Evolutionary conservation across 2,797 vertebrate species (phyloP).

Genomic region (Acipenser ruthenus): DNA sequence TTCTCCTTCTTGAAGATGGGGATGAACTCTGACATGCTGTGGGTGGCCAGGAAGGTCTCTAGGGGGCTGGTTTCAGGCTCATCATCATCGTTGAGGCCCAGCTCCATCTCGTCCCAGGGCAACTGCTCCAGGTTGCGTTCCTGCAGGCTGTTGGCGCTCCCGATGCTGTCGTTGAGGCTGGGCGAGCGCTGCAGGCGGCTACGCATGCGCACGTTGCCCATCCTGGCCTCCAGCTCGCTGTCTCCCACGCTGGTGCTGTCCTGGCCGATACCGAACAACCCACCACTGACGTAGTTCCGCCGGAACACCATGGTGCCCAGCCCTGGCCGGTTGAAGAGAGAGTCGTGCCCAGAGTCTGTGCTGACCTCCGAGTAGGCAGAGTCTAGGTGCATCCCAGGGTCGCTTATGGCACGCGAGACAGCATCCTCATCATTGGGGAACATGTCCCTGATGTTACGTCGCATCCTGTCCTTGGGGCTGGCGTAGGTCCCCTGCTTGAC

Average conservation of each 20-base stretch:
- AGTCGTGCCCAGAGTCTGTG: conserved; percentile 94
- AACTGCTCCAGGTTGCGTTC: conserved; percentile 78
- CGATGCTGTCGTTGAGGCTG: conserved; percentile 88
- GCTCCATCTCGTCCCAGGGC: conserved; percentile 88
- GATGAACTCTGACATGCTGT: conserved; percentile 82
- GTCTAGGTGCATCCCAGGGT: conserved; percentile 76
- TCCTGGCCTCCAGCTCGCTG: conserved; percentile 29
- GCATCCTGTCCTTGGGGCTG: conserved; percentile 75
- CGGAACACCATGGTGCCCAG: conserved; percentile 96
- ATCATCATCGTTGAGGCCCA: conserved; percentile 83
- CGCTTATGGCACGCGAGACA: conserved; percentile 90
- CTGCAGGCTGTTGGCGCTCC: conserved; percentile 85
- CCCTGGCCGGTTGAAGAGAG: conserved; percentile 88
- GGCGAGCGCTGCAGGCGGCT: conserved; percentile 71
- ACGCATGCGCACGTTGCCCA: conserved; percentile 55
- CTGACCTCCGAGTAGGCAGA: conserved; percentile 89
- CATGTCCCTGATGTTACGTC: conserved; percentile 87
- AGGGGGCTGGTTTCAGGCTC: conserved; percentile 79
- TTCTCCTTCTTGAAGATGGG: conserved; percentile 84
- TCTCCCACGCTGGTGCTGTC: conserved; percentile 47
- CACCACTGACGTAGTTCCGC: conserved; percentile 85
- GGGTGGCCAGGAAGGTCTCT: conserved; percentile 87
- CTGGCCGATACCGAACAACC: conserved; percentile 75
- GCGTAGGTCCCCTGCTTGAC: conserved; percentile 82
- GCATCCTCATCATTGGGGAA: conserved; percentile 81